Percentiles rank a stretch among this genome's conserved stretches.
These are phyloP conservation scores for Rhadinocentrus ornatus DNA, from an alignment of 2,797 vertebrate genomes.

Conservation along the genomic window DNA sequence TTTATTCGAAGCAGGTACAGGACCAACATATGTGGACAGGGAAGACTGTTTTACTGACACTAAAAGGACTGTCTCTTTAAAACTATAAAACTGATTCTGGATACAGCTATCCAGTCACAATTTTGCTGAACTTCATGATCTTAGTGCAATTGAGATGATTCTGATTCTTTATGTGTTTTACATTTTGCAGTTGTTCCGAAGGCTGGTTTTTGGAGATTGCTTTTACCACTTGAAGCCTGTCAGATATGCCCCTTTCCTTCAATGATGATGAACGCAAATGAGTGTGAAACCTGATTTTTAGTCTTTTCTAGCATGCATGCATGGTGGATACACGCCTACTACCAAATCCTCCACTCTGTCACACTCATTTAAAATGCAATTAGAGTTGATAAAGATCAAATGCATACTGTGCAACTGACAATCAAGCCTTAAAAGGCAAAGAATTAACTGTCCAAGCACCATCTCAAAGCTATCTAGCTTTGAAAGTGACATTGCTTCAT, in stretches of 20 bases:
- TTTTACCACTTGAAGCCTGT: slow-evolving; percentile 52
- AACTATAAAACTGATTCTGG: slow-evolving; percentile 42
- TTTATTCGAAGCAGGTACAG: slow-evolving; percentile 59
- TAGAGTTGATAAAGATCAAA: slow-evolving; percentile 71
- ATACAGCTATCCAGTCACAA: slow-evolving; percentile 26
- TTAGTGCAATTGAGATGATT: slow-evolving; percentile 37
- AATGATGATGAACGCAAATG: slow-evolving; percentile 23
- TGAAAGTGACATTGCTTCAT: slow-evolving; percentile 48
- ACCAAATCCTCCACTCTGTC: slow-evolving; percentile 46
- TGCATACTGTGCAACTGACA: slow-evolving; percentile 61
- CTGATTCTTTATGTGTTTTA: slow-evolving; percentile 47
- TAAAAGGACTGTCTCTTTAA: slow-evolving; percentile 33
- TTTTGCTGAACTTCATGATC: slow-evolving; percentile 4
- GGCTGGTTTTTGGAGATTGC: slow-evolving; percentile 54
- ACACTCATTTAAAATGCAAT: slow-evolving; percentile 63
- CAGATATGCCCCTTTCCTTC: slow-evolving; percentile 32
- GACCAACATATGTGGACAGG: slow-evolving; percentile 55
- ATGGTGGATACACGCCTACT: slow-evolving; percentile 38
- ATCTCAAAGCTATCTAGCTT: slow-evolving; percentile 28
- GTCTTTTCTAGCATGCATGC: slow-evolving; percentile 29
- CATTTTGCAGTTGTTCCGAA: slow-evolving; percentile 37
- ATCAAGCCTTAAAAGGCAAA: slow-evolving; percentile 69
- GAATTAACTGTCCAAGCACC: slow-evolving; percentile 56
- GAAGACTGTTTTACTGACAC: slow-evolving; percentile 43
- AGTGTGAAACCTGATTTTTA: slow-evolving; percentile 56